A percentile compares a stretch with the other conserved stretches of the same genome.
Conservation (phyloP, 53 echinoderm and acorn worm genomes). For the Actinopyga echinites region DNA sequence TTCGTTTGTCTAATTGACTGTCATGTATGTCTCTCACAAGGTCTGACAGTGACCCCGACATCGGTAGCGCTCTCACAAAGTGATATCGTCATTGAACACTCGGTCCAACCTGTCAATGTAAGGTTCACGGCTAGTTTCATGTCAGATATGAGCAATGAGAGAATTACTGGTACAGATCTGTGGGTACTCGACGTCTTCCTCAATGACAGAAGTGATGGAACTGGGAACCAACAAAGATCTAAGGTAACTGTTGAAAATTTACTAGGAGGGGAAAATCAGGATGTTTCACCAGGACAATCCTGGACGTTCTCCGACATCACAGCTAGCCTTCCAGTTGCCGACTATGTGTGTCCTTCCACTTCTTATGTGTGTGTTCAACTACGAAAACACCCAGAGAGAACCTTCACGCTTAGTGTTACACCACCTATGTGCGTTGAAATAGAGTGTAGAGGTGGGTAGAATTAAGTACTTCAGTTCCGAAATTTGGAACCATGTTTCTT, state of each 20-base stretch:
- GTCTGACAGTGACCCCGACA: no score
- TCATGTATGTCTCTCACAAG: no score
- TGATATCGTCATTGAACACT: conserved; percentile 23
- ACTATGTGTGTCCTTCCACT: conserved; percentile 1
- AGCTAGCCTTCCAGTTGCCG: not conserved
- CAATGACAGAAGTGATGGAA: conserved; percentile 15
- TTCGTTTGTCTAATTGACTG: no score
- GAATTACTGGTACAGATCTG: not conserved
- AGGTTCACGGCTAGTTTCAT: not conserved
- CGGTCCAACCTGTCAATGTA: not conserved
- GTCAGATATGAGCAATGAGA: not conserved
- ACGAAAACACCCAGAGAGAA: not conserved
- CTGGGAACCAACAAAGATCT: conserved; percentile 19
- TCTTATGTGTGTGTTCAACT: conserved; percentile 35
- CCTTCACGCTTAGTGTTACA: not conserved
- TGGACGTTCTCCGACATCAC: not conserved
- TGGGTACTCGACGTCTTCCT: conserved; percentile 25
- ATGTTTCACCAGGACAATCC: not conserved
- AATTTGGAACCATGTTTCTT: no score
- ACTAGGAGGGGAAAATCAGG: not conserved
- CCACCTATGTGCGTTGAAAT: conserved; percentile 12
- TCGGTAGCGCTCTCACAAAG: no score
- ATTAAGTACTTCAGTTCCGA: no score
- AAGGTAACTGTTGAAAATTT: not conserved
- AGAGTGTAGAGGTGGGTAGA: conserved; percentile 25